Evolutionary conservation across 2,797 vertebrate species (phyloP).

Genomic region (Pachyuromys duprasi): DNA sequence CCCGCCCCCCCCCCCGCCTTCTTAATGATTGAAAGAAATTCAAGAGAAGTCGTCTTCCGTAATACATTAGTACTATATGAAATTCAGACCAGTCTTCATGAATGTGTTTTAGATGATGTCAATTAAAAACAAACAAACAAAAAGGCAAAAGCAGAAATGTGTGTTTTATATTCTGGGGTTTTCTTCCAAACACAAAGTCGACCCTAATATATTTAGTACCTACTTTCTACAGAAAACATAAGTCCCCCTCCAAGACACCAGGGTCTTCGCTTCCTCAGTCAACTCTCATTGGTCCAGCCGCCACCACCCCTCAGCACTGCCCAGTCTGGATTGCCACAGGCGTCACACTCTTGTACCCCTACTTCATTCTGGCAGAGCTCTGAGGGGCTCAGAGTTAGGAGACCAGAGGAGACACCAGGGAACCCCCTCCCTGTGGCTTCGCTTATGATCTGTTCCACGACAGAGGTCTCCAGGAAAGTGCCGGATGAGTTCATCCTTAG

Average conservation of each 20-base stretch:
- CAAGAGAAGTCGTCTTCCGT: background rate
- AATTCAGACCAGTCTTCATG: background rate
- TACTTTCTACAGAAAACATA: background rate
- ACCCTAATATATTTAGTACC: background rate
- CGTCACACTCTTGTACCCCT: background rate
- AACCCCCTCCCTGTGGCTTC: background rate
- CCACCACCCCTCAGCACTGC: fast-evolving
- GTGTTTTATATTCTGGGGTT: background rate
- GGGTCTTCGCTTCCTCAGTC: background rate
- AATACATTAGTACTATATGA: background rate
- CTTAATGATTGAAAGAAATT: constrained; percentile 8
- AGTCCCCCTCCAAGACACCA: too few relatives aligned
- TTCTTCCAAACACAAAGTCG: background rate
- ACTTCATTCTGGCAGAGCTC: background rate
- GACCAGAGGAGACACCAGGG: background rate
- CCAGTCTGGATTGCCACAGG: background rate
- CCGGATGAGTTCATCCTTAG: background rate
- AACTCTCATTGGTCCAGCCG: background rate
- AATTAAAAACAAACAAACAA: background rate
- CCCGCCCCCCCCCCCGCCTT: background rate
- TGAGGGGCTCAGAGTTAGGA: background rate
- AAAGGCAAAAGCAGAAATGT: background rate
- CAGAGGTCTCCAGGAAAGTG: background rate
- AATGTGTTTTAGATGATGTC: background rate
- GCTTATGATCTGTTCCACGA: background rate